Evolutionary conservation across 1,140 invertebrate species (phyloP), one percentile per base, ranked within the genome.

Genomic region (Bradysia coprophila): DNA sequence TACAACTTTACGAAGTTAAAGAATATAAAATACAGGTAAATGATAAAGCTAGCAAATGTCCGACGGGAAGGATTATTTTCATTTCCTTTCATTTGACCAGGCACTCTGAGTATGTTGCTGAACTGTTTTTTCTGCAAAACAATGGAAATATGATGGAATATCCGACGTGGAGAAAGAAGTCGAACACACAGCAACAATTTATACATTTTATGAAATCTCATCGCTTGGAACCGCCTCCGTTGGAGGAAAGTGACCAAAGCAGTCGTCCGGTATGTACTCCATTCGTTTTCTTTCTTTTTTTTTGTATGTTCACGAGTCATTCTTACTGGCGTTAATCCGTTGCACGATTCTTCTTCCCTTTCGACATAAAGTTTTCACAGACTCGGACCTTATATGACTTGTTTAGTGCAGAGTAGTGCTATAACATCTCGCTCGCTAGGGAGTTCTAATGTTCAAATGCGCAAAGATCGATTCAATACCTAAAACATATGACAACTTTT

Each of bases 121-220:
- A 92, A 64, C 63, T 81, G 40, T 92, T 78, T 66, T 90, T 85
- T 61, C 68, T 92, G 33, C 79, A 88, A 62, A 73, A 72, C 51
- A 79, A 80, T 45, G 83, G 83, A 28, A 89, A 88, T 61, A 75
- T 91, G 62, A 80, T 88, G 72, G 88, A 92, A 56, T 86, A 79
- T 59, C 71, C 73, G 49, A 61, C 69, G 23, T 92, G 85, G 80
- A 76, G 76, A 45, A 89, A 87, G 59, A 67, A 76, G 52, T 76
- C 82, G 41, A 69, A 76, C 33, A 72, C 72, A 20, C n/a, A n/a
- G n/a, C 70, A 75, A 31, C 73, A 79, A 52, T 78, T 87, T 48
- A 52, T 78, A 31, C 70, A 74, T 37, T 88, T 84, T 56, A 60
- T 87, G 45, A 75, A 79, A 49, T 73, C 78, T 48, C 74, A 85